Base-by-base conservation (phyloP, 2,888 invertebrate species). In the Cataglyphis livida region DNA sequence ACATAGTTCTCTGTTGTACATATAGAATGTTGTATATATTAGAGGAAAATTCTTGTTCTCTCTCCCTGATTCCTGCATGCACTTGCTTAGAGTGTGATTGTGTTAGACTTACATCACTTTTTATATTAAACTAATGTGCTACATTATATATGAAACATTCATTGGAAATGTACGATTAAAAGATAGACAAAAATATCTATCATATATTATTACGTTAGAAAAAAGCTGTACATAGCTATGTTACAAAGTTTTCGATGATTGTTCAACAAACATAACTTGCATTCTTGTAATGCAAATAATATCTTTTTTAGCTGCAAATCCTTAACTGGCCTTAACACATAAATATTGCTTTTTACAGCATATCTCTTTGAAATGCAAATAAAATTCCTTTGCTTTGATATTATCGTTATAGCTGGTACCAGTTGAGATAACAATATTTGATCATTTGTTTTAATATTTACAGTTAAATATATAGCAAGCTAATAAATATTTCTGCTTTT, bases 51-150 rank as follows among this genome's bases (percentile, higher is more conserved):
- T 82, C 85, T 86, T 79, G 10, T 65, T 86, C 81, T 88, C 90
- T 86, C 81, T 88, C 89, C 74, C 25, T 85, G 44, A 79, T 86
- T 90, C 92, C 90, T 87, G 94, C 94, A 94, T 93, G 94, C 75
- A 90, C 89, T 89, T 84, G 93, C 93, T 93, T 94, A 94, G 94
- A 94, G 94, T 94, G 94, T 94, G 94, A 94, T 94, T 93, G 93
- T 93, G 90, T 93, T 93, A 93, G 94, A 94, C 93, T 93, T 91
- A 92, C 90, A 92, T 92, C 90, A 89, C 87, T 88, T 89, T 84
- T 87, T 88, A 57, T 90, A 88, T 87, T 79, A 88, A 89, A 90
- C 87, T 90, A 89, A 89, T 87, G 87, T 68, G 81, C 81, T 86
- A 84, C 44, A 88, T 84, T 84, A 41, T 51, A 51, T 51, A 51